phyloP scores from a whole-genome alignment of 2,113 vertebrate species.

The Excalfactoria chinensis region DNA sequence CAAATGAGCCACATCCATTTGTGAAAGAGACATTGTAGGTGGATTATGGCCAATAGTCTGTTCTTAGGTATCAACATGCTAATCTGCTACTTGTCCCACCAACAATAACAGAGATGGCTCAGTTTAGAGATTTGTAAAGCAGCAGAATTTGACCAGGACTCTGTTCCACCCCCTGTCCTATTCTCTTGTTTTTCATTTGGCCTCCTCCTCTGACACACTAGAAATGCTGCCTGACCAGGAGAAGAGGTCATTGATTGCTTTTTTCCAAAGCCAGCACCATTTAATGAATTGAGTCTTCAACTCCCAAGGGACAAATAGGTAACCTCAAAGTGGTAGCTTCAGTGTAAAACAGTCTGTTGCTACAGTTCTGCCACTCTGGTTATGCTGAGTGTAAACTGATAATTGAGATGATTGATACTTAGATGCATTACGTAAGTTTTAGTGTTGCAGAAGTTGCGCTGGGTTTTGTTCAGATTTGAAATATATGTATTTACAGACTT shows the following conservation, averaged over 20 bases:
- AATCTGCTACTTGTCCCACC: not conserved
- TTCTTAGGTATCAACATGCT: not conserved
- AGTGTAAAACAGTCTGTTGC: not conserved
- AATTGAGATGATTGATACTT: not conserved
- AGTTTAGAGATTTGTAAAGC: not conserved
- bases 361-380: not conserved
- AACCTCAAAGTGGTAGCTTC: not conserved
- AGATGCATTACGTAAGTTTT: not conserved
- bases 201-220: not conserved
- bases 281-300: constrained; percentile 40
- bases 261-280: constrained; percentile 1
- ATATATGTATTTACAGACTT: not conserved
- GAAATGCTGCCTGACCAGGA: constrained; percentile 4
- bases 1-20: not conserved
- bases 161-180: not conserved
- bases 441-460: not conserved
- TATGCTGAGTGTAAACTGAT: not conserved
- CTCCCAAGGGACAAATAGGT: not conserved
- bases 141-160: not conserved
- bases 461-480: not conserved
- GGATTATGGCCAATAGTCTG: not conserved
- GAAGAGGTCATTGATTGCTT: not conserved
- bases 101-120: not conserved
- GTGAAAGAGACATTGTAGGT: not conserved
- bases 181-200: not conserved